Evolutionary conservation across 2,113 vertebrate genomes (phyloP).

Genomic region (Neotoma lepida): DNA sequence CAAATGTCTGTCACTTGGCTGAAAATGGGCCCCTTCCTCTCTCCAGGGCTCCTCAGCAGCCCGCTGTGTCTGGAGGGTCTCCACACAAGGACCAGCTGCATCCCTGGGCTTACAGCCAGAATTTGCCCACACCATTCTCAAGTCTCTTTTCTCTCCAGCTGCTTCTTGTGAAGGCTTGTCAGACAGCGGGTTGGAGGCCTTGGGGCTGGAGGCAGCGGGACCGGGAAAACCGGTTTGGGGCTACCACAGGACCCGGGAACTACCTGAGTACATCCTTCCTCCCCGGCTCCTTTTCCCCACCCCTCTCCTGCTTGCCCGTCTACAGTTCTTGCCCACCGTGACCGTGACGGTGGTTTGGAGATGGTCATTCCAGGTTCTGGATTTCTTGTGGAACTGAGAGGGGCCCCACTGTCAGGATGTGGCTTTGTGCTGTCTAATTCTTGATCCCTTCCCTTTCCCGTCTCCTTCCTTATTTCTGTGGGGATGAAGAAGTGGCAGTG

Average conservation of each 20-base stretch:
- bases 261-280: slow-evolving; percentile 63
- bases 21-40: neutral
- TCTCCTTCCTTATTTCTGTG: neutral
- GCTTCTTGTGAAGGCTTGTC: slow-evolving; percentile 79
- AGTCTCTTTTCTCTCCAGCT: slow-evolving; percentile 55
- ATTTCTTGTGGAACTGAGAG: neutral
- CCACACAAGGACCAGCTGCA: slow-evolving; percentile 34
- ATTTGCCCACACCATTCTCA: slow-evolving; percentile 37
- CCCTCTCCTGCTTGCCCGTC: neutral
- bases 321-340: neutral
- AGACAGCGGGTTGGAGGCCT: slow-evolving; percentile 69
- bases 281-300: neutral
- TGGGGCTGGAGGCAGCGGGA: slow-evolving; percentile 65
- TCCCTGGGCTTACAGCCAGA: slow-evolving; percentile 43
- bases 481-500: neutral
- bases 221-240: slow-evolving; percentile 77
- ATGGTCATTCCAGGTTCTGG: neutral
- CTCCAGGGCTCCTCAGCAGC: neutral
- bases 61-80: neutral
- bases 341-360: neutral
- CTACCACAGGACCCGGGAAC: slow-evolving; percentile 36
- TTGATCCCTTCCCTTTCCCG: neutral
- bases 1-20: neutral
- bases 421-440: neutral
- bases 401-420: neutral